Percentiles rank a stretch among this genome's conserved stretches.
Evolutionary conservation across 2,113 vertebrate species (phyloP).

Genomic region (Actenoides lindsayi): DNA sequence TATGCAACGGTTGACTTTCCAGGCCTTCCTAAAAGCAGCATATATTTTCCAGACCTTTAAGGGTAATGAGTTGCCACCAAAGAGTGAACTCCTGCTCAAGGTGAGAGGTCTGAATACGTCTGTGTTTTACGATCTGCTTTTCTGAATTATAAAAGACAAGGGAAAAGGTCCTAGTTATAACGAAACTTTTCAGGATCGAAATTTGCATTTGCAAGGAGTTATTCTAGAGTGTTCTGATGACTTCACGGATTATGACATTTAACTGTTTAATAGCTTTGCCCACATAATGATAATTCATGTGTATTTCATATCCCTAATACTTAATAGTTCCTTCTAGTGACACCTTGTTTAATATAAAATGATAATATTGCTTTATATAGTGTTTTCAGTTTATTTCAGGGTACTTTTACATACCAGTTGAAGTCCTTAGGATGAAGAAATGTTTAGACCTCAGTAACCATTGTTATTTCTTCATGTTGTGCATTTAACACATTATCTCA

Average conservation of each 20-base stretch:
- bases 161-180: not conserved
- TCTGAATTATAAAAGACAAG: not conserved
- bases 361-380: not conserved
- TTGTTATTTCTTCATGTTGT: not conserved
- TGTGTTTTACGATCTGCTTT: not conserved
- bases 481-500: not conserved
- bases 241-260: not conserved
- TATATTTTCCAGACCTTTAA: not conserved
- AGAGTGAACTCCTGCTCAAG: not conserved
- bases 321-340: not conserved
- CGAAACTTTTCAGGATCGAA: not conserved
- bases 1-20: not conserved
- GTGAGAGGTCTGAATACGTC: not conserved
- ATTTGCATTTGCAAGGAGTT: not conserved
- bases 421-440: not conserved
- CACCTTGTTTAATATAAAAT: not conserved
- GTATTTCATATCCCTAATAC: not conserved
- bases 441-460: not conserved
- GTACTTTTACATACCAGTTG: not conserved
- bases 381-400: not conserved
- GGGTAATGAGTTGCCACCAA: not conserved
- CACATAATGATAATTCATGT: not conserved
- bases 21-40: not conserved
- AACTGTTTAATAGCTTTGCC: not conserved
- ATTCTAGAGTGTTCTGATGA: not conserved